Conservation (phyloP, 2,888 invertebrate species). For the Lasius fuliginosus region DNA sequence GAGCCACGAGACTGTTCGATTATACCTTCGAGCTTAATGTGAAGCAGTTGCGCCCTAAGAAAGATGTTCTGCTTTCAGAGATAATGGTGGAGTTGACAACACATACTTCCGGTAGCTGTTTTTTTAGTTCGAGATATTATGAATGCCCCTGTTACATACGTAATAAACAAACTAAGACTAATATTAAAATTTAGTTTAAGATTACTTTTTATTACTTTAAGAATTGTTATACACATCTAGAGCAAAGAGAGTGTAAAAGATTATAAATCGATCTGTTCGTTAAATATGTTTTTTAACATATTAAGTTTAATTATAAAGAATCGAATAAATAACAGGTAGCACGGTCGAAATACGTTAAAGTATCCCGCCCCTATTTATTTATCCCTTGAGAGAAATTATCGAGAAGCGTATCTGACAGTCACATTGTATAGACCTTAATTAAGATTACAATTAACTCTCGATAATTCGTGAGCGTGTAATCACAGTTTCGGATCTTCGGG, state of each 20-base stretch:
- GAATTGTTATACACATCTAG: background rate
- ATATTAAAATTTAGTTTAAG: background rate
- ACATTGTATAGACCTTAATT: slow-evolving; percentile 74
- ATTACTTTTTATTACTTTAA: background rate
- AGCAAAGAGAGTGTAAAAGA: background rate
- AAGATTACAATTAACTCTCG: slow-evolving; percentile 81
- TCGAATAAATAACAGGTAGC: background rate
- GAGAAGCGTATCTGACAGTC: slow-evolving; percentile 53
- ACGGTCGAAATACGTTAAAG: background rate
- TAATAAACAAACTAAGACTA: background rate
- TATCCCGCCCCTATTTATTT: slow-evolving; percentile 22
- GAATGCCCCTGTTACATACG: background rate
- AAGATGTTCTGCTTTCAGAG: slow-evolving; percentile 58
- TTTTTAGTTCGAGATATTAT: slow-evolving; percentile 9
- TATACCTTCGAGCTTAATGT: slow-evolving; percentile 68
- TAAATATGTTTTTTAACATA: background rate
- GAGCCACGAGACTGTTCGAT: slow-evolving; percentile 66
- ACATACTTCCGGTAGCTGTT: slow-evolving; percentile 24
- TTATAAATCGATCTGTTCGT: background rate
- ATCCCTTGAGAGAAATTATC: slow-evolving; percentile 44
- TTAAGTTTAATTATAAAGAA: background rate
- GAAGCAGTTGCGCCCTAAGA: slow-evolving; percentile 48
- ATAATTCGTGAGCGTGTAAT: slow-evolving; percentile 79
- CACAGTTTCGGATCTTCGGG: slow-evolving; percentile 73
- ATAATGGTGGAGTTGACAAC: slow-evolving; percentile 38